phyloP scores from a whole-genome alignment of 2,888 invertebrate species.

The Ypsolopha scabrella region DNA sequence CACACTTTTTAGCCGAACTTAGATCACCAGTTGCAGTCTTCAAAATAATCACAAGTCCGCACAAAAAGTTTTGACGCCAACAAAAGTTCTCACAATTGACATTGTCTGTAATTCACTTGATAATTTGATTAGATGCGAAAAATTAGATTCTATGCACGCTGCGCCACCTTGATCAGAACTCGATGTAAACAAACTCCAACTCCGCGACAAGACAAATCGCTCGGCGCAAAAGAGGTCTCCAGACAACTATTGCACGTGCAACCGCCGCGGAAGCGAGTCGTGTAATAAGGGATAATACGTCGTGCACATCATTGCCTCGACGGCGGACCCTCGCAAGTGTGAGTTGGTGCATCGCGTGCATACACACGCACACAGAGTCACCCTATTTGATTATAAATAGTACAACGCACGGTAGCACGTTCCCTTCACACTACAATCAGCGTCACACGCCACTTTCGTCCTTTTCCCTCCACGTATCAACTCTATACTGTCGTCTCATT shows the following conservation, averaged over 20 bases:
- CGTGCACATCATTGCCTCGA: constrained; percentile 66
- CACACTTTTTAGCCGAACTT: constrained; percentile 29
- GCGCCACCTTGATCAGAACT: constrained; percentile 24
- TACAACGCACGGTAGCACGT: constrained; percentile 68
- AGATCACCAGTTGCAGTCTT: constrained; percentile 33
- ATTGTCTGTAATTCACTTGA: constrained; percentile 56
- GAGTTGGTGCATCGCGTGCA: constrained; percentile 59
- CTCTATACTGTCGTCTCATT: constrained; percentile 30
- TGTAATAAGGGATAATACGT: constrained; percentile 68
- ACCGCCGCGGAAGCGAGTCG: constrained; percentile 56
- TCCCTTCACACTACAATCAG: constrained; percentile 65
- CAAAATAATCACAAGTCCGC: constrained; percentile 48
- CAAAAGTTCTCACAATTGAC: constrained; percentile 19
- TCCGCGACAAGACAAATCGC: constrained; percentile 24
- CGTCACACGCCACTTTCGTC: constrained; percentile 38
- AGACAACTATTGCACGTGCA: constrained; percentile 60
- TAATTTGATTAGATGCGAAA: constrained; percentile 60
- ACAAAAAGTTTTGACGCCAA: constrained; percentile 41
- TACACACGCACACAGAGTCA: constrained; percentile 48
- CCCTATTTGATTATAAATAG: constrained; percentile 66
- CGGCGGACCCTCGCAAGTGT: constrained; percentile 35
- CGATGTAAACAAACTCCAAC: constrained; percentile 59
- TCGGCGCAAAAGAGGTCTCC: constrained; percentile 48
- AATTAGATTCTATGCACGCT: constrained; percentile 54
- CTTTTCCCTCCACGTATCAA: constrained; percentile 23